A percentile compares a stretch with the other conserved stretches of the same genome.
These are phyloP conservation scores for Morelia viridis DNA, from an alignment of 2,797 vertebrate species.

Conservation along the genomic window DNA sequence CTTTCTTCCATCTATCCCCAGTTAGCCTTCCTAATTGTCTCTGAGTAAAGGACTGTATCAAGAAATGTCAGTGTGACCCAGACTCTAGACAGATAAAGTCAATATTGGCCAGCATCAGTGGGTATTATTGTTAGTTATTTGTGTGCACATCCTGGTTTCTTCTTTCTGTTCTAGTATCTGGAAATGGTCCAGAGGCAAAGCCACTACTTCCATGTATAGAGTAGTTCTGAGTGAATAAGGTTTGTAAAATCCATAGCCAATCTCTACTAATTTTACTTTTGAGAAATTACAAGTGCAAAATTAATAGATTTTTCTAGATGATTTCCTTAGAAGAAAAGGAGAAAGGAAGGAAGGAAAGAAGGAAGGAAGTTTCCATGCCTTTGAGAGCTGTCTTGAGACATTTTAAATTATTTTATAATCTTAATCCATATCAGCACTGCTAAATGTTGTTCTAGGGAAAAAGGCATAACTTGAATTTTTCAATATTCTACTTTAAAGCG, in stretches of 20 bases:
- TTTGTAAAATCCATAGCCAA: background rate
- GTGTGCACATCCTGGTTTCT: background rate
- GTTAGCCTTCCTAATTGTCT: background rate
- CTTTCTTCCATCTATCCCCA: background rate
- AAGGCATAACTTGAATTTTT: background rate
- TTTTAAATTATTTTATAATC: conserved; percentile 9
- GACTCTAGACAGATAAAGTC: background rate
- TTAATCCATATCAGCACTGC: background rate
- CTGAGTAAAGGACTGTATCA: background rate
- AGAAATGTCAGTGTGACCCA: background rate
- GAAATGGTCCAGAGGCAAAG: background rate
- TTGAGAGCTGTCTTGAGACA: background rate
- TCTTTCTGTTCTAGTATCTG: background rate
- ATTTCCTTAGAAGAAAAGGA: background rate
- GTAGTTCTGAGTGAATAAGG: background rate
- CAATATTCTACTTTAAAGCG: conserved; percentile 75
- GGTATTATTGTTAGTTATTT: background rate
- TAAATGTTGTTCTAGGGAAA: background rate
- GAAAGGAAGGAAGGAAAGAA: background rate
- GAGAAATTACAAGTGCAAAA: background rate
- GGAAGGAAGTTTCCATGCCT: background rate
- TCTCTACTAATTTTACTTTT: background rate
- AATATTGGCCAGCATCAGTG: background rate
- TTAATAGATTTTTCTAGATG: background rate
- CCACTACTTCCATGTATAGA: background rate